Conservation (phyloP, 92 coral and sea anemone genomes). For the Phenganax marumi region DNA sequence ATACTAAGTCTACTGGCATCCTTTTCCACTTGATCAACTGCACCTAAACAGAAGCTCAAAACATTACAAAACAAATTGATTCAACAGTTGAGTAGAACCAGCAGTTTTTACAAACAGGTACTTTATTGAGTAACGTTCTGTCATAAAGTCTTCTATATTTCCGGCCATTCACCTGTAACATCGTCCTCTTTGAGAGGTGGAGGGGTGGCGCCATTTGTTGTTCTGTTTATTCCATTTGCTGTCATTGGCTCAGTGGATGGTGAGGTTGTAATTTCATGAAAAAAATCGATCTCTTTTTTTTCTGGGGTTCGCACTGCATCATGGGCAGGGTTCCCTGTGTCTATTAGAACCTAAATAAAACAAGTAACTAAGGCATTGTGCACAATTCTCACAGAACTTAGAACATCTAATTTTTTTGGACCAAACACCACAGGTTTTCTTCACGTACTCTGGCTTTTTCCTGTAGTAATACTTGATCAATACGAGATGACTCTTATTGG, state of each 20-base stretch:
- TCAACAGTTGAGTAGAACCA: not conserved
- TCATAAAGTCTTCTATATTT: not conserved
- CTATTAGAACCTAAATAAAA: conserved; percentile 20
- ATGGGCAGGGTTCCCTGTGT: conserved; percentile 6
- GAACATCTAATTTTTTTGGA: not conserved
- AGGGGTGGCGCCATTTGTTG: conserved; percentile 56
- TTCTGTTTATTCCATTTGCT: conserved; percentile 69
- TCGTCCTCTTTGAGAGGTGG: conserved; percentile 13
- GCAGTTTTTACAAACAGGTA: not conserved
- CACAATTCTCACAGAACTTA: not conserved
- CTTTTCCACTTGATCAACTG: conserved; percentile 61
- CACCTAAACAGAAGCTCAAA: not conserved
- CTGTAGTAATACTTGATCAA: no score
- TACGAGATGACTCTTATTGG: no score
- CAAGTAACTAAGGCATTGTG: not conserved
- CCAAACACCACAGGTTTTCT: not conserved
- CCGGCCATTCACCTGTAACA: conserved; percentile 20
- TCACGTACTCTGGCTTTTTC: no score
- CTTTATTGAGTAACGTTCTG: not conserved
- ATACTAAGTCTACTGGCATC: conserved; percentile 75
- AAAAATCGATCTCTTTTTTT: conserved; percentile 82
- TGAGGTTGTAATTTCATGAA: conserved; percentile 70
- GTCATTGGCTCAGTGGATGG: conserved; percentile 57
- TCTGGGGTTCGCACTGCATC: conserved; percentile 67
- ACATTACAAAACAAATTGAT: not conserved